Base-by-base conservation (phyloP, 2,113 vertebrate genomes). In the Platysternon megacephalum region DNA sequence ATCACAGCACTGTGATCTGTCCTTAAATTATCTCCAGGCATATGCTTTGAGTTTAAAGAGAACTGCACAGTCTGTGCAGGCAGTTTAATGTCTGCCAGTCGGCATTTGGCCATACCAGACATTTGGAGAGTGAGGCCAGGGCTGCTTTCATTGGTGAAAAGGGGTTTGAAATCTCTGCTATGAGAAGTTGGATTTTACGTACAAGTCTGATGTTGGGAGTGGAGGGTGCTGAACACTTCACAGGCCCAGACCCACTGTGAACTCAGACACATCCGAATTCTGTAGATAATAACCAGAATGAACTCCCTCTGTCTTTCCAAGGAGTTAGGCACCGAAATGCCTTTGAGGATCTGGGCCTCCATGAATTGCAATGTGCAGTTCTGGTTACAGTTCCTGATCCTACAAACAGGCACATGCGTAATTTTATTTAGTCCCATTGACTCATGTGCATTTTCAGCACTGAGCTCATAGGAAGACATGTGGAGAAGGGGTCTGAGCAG, bases 1-100 rank as follows among this genome's bases (percentile, higher is more conserved):
- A 92, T 81, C 58, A 35, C 19, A 1, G 95, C 76, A 12, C 83
- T 0, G 0, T 1, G 72, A 49, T 83, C 53, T 78, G 74, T 53
- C 90, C 91, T 91, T 19, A 49, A 87, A 95, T 93, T 29, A 14
- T 91, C 89, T 12, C 88, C n/a, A 0, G 2, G 61, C 80, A 24
- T 51, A n/a, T 91, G 44, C 65, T 94, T 92, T 85, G 87, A 6
- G 82, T 78, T 90, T 32, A 22, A 74, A 79, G 79, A 42, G 86
- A 44, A 82, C 5, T 2, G 79, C n/a, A 0, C 46, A 2, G 48
- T 79, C 82, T 13, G 0, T 0, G 86, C 3, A 51, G 39, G 92
- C 61, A 16, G 2, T 83, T 85, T 55, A 26, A 72, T 0, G 17
- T 9, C 58, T 79, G 89, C 87, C 89, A 51, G 86, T 68, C 86